Conservation (phyloP, 2,113 vertebrate genomes). For the Acanthisitta chloris region DNA sequence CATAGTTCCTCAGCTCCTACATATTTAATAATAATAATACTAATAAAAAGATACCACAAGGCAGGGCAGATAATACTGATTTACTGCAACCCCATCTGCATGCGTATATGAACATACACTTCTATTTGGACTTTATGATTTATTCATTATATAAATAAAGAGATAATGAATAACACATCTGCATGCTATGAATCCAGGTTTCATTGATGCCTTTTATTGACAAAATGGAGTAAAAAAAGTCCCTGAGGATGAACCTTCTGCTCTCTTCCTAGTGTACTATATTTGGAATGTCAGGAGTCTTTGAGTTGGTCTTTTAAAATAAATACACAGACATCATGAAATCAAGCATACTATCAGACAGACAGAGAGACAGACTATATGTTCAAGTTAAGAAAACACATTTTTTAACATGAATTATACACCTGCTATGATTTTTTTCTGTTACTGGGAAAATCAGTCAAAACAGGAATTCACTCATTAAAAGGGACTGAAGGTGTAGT, state of each 20-base stretch:
- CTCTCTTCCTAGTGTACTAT: not conserved
- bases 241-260: not conserved
- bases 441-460: not conserved
- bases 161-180: constrained; percentile 29
- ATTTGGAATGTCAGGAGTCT: not conserved
- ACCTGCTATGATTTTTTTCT: not conserved
- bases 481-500: not conserved
- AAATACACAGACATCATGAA: not conserved
- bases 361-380: not conserved
- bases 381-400: not conserved
- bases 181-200: not conserved
- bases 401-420: not conserved
- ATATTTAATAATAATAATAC: not conserved
- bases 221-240: not conserved
- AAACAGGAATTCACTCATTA: not conserved
- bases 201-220: constrained; percentile 6
- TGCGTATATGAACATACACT: constrained; percentile 6
- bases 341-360: not conserved
- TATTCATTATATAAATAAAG: constrained; percentile 47
- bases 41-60: not conserved
- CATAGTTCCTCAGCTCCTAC: not conserved
- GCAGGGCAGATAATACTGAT: not conserved
- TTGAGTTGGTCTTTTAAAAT: not conserved
- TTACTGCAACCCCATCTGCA: constrained; percentile 12
- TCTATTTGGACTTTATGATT: constrained; percentile 44